A percentile compares a stretch with the other conserved stretches of the same genome.
Evolutionary conservation across 2,888 invertebrate species (phyloP).

Genomic region (Scaptomyza caliginosa): DNA sequence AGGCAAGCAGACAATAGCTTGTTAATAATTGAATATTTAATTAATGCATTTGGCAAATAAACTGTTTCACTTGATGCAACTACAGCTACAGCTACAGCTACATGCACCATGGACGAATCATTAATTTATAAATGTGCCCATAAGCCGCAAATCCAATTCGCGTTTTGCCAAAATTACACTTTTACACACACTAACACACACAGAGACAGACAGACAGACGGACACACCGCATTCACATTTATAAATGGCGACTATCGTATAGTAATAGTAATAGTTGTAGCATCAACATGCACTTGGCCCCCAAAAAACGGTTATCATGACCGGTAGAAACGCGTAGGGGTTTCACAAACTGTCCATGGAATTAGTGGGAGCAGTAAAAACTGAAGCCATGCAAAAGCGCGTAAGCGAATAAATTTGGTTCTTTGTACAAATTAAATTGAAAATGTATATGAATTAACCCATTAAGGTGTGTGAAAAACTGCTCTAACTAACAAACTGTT

Average conservation of each 20-base stretch:
- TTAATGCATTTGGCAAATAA: slow-evolving; percentile 68
- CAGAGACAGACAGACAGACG: neutral
- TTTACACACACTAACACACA: slow-evolving; percentile 10
- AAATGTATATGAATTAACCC: slow-evolving; percentile 56
- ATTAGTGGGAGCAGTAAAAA: slow-evolving; percentile 21
- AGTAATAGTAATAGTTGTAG: neutral
- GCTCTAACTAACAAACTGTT: too few relatives aligned
- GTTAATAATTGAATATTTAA: slow-evolving; percentile 60
- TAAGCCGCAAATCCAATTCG: slow-evolving; percentile 76
- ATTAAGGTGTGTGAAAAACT: too few relatives aligned
- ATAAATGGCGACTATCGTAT: slow-evolving; percentile 3
- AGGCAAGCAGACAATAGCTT: neutral
- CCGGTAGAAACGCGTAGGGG: neutral
- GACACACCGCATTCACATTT: slow-evolving; percentile 32
- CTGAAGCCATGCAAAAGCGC: slow-evolving; percentile 53
- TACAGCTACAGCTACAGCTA: neutral
- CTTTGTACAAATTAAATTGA: slow-evolving; percentile 56
- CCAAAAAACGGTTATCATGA: slow-evolving; percentile 42
- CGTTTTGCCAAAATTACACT: slow-evolving; percentile 48
- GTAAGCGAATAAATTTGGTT: slow-evolving; percentile 50
- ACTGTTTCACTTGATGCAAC: slow-evolving; percentile 2
- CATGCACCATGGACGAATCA: slow-evolving; percentile 55
- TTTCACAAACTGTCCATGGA: slow-evolving; percentile 2
- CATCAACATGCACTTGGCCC: slow-evolving; percentile 22
- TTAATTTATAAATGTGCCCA: slow-evolving; percentile 76